phyloP scores from a whole-genome alignment of 2,113 vertebrate species.

The Zosterops lateralis region DNA sequence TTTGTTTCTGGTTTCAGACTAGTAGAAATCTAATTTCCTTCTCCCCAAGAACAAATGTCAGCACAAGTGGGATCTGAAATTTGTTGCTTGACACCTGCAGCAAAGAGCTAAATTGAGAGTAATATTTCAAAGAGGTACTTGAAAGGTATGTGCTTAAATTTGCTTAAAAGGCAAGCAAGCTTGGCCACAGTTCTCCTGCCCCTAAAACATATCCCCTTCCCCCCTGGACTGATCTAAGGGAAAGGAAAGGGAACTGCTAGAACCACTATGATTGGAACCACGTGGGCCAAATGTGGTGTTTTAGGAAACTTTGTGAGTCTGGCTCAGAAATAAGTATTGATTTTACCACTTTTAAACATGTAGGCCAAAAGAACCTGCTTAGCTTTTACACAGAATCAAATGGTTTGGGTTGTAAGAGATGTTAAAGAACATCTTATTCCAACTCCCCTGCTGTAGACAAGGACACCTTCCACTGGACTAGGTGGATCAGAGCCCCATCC shows the following conservation, averaged over 20 bases:
- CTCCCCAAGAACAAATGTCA: constrained; percentile 68
- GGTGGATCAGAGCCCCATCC: background rate
- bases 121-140: constrained; percentile 71
- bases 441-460: background rate
- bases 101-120: constrained; percentile 67
- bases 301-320: background rate
- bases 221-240: background rate
- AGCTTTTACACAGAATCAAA: background rate
- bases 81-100: constrained; percentile 69
- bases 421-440: background rate
- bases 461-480: background rate
- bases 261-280: background rate
- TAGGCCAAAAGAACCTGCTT: background rate
- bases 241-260: background rate
- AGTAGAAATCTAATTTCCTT: constrained; percentile 73
- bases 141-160: constrained; percentile 27
- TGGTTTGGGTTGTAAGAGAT: background rate
- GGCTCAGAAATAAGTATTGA: background rate
- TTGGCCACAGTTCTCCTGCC: background rate
- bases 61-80: constrained; percentile 63
- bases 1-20: constrained; percentile 72
- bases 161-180: constrained; percentile 50
- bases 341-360: background rate
- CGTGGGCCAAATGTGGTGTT: background rate
- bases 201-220: background rate